Evolutionary conservation across 23 tunicate genomes (phyloP), one percentile per base, ranked within the genome.

Genomic region (Halocynthia roretzi): DNA sequence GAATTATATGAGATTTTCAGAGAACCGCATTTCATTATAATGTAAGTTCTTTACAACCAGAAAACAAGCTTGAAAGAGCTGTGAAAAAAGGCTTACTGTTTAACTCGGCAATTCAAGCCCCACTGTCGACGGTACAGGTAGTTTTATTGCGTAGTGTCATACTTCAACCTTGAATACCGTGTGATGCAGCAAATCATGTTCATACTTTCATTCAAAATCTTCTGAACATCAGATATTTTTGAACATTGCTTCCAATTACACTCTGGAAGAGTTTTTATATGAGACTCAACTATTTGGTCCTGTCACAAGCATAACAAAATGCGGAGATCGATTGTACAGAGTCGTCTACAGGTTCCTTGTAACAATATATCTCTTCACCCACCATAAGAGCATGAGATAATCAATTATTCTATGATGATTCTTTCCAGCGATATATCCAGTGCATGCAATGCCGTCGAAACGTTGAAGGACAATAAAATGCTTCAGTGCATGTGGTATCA

Each of bases 311-410:
- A 53, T 74, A 0, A 50, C 19, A 22, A 74, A 64, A 54, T 20
- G 31, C 19, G 56, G 64, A 15, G 62, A 74, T 8, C 55, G 78
- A 53, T 74, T 50, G 17, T 74, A 18, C 56, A 54, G 62, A 54
- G 78, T 74, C 6, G 78, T 74, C 8, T 74, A 74, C 78, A 74
- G 78, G 78, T 74, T 21, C 12, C 71, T n/a, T 67, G 11, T 21
- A 67, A 20, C 12, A 11, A 12, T 58, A 58, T 2, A 58, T n/a
- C 49, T 11, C 31, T 40, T 67, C 71, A 17, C 15, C 71, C 8
- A 44, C 31, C 18, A 15, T 60, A 15, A 60, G 17, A 18, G 17
- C 64, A 60, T 2, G 5, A 8, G 76, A 44, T 23, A 10, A 22
- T 70, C 57, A 49, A 8, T 70, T n/a, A 10, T 31, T 70, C 49